phyloP scores from a whole-genome alignment of 2,888 invertebrate species.

The Malthinus seriepunctatus region DNA sequence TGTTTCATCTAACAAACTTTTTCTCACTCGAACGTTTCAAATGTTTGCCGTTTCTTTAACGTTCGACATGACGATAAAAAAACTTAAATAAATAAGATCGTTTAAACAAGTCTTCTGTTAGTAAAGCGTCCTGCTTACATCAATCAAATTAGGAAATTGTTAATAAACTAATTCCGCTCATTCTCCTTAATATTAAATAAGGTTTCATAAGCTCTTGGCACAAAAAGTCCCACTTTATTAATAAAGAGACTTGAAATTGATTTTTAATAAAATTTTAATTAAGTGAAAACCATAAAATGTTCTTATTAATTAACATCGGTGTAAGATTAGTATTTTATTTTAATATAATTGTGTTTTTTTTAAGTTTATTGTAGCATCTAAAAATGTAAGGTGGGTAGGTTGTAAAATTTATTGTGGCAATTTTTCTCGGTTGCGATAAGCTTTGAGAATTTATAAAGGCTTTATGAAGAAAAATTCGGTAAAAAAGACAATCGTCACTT shows the following conservation, averaged over 20 bases:
- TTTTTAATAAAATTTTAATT: not conserved
- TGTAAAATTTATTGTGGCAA: slow-evolving; percentile 13
- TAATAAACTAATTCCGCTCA: slow-evolving; percentile 26
- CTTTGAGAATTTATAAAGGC: slow-evolving; percentile 12
- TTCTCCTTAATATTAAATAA: slow-evolving; percentile 9
- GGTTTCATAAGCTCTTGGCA: slow-evolving; percentile 10
- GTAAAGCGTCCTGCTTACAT: slow-evolving; percentile 2
- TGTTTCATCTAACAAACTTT: not conserved
- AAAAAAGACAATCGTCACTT: slow-evolving; percentile 1
- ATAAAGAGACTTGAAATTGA: not conserved
- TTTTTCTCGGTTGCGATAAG: slow-evolving; percentile 14
- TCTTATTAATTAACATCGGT: not conserved
- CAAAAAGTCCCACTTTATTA: slow-evolving; percentile 4
- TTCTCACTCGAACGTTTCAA: not conserved
- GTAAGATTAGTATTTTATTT: not conserved
- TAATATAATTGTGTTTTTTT: slow-evolving; percentile 9
- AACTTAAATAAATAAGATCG: no score
- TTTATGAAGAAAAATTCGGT: slow-evolving; percentile 4
- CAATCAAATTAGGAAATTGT: slow-evolving; percentile 26
- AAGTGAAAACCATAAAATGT: not conserved
- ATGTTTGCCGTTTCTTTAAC: no score
- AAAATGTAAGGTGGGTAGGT: not conserved
- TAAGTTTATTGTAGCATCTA: not conserved
- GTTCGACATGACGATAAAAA: no score
- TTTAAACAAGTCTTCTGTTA: slow-evolving; percentile 1